phyloP scores from a whole-genome alignment of 2,888 invertebrate species.

The Emmelina monodactyla region DNA sequence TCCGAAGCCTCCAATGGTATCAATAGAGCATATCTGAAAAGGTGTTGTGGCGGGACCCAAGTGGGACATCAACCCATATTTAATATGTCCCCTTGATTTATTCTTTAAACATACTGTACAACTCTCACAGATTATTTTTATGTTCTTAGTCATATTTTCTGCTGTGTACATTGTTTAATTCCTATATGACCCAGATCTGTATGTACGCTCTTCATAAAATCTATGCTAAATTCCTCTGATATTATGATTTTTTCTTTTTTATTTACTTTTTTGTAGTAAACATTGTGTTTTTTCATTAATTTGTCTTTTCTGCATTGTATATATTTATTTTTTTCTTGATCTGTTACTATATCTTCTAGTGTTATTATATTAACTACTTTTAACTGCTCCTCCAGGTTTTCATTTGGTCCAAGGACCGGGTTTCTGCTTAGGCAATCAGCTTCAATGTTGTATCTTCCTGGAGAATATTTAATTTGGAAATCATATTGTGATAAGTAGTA shows the following conservation, averaged over 20 bases:
- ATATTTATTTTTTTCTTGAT: slow-evolving; percentile 13
- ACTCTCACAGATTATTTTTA: slow-evolving; percentile 9
- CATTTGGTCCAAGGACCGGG: slow-evolving; percentile 15
- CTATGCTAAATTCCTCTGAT: slow-evolving; percentile 13
- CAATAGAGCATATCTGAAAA: slow-evolving; percentile 16
- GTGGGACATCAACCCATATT: slow-evolving; percentile 18
- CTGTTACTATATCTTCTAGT: slow-evolving; percentile 12
- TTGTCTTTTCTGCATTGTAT: slow-evolving; percentile 12
- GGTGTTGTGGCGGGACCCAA: slow-evolving; percentile 17
- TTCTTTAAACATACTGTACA: slow-evolving; percentile 5
- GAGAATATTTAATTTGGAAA: slow-evolving; percentile 16
- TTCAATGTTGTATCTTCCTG: slow-evolving; percentile 15
- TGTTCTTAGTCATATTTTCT: slow-evolving; percentile 13
- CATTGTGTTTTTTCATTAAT: slow-evolving; percentile 8
- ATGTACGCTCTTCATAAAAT: slow-evolving; percentile 12
- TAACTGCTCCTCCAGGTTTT: slow-evolving; percentile 11
- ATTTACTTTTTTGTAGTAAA: slow-evolving; percentile 13
- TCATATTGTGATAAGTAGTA: slow-evolving; percentile 16
- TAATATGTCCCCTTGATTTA: slow-evolving; percentile 12
- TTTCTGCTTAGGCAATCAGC: slow-evolving; percentile 18
- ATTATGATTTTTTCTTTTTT: slow-evolving; percentile 14
- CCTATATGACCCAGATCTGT: slow-evolving; percentile 13
- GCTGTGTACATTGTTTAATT: slow-evolving; percentile 14
- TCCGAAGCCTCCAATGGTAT: slow-evolving; percentile 19
- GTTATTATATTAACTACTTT: slow-evolving; percentile 15